Conservation (phyloP, 2,113 vertebrate species). For the Peromyscus leucopus region DNA sequence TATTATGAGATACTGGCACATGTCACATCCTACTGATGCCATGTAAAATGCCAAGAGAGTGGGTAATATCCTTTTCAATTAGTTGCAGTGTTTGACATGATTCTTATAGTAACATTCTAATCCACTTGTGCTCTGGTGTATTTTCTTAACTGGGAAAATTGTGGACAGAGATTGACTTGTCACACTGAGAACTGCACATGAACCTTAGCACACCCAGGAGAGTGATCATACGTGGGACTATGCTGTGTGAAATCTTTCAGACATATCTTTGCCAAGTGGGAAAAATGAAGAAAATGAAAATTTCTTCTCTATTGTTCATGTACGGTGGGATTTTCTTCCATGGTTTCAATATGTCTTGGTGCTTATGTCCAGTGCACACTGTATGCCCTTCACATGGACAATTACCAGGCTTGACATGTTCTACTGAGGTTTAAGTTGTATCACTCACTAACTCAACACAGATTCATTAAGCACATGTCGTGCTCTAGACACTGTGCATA, state of each 20-base stretch:
- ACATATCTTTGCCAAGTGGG: neutral
- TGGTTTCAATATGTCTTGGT: neutral
- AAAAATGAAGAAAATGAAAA: neutral
- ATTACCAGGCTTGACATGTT: neutral
- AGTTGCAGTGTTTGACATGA: neutral
- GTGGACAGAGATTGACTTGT: neutral
- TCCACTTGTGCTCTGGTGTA: neutral
- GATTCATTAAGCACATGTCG: neutral
- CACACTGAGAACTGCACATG: neutral
- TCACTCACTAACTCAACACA: neutral
- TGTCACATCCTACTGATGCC: neutral
- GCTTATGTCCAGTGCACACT: neutral
- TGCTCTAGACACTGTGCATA: neutral
- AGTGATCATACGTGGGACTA: neutral
- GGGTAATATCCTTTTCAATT: neutral
- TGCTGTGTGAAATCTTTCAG: neutral
- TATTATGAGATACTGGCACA: neutral
- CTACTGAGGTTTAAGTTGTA: neutral
- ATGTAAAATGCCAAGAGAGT: neutral
- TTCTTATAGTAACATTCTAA: neutral
- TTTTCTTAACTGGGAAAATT: slow-evolving; percentile 31
- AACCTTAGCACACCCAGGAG: neutral
- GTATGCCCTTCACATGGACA: neutral
- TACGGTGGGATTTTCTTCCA: neutral
- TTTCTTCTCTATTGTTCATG: neutral